A percentile compares a stretch with the other conserved stretches of the same genome.
Evolutionary conservation across 2,888 invertebrate genomes (phyloP).

Genomic region (Drosophila putrida): DNA sequence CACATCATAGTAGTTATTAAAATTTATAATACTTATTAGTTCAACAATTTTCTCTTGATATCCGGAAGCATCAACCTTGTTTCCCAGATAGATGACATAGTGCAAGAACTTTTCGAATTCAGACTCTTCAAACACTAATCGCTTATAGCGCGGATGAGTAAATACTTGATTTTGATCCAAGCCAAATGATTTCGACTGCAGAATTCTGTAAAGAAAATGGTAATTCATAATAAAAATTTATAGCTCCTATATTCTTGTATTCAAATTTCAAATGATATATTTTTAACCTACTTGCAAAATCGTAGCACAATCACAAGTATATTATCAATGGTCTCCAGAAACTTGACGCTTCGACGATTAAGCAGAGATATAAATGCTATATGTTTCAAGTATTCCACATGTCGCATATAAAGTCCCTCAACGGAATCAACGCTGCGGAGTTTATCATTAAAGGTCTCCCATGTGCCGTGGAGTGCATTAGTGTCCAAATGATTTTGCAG

Average conservation of each 20-base stretch:
- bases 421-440: slow-evolving; percentile 88
- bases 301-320: slow-evolving; percentile 91
- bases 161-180: slow-evolving; percentile 70
- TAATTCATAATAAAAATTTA: neutral
- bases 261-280: neutral
- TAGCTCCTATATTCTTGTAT: neutral
- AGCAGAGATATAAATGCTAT: slow-evolving; percentile 91
- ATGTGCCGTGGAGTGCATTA: slow-evolving; percentile 90
- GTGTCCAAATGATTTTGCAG: slow-evolving; percentile 92
- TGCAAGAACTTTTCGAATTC: slow-evolving; percentile 84
- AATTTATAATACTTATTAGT: slow-evolving; percentile 84
- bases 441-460: slow-evolving; percentile 90
- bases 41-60: slow-evolving; percentile 85
- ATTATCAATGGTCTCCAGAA: slow-evolving; percentile 89
- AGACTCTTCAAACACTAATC: slow-evolving; percentile 80
- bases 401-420: slow-evolving; percentile 90
- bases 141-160: slow-evolving; percentile 83
- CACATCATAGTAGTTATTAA: slow-evolving; percentile 83
- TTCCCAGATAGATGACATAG: slow-evolving; percentile 84
- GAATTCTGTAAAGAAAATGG: slow-evolving; percentile 64
- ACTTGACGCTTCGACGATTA: slow-evolving; percentile 89
- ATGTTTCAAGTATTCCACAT: slow-evolving; percentile 91
- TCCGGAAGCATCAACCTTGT: slow-evolving; percentile 84
- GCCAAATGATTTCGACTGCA: slow-evolving; percentile 80
- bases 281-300: slow-evolving; percentile 82